A percentile compares a stretch with the other conserved stretches of the same genome.
phyloP scores from a whole-genome alignment of 2,888 invertebrate species.

The Hanleya hanleyi region DNA sequence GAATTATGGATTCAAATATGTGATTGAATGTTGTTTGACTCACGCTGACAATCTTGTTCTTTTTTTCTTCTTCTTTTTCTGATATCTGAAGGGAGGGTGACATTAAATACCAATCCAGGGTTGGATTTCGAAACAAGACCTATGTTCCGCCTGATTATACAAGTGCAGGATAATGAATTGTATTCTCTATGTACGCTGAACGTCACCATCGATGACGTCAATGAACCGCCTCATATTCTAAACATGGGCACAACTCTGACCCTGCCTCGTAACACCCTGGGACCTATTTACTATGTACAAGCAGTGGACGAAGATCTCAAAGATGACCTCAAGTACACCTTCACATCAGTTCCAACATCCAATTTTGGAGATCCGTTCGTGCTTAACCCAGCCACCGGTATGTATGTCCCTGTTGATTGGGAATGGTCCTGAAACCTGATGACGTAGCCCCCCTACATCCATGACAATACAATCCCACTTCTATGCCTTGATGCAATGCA shows the following conservation, averaged over 20 bases:
- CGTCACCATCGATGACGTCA: slow-evolving; percentile 2
- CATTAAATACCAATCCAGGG: neutral
- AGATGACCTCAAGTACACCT: neutral
- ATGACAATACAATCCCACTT: too few species aligned
- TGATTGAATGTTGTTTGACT: too few species aligned
- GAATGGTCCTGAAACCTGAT: too few species aligned
- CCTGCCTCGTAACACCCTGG: neutral
- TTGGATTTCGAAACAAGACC: neutral
- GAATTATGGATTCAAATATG: too few species aligned
- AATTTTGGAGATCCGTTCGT: neutral
- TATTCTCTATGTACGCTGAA: neutral
- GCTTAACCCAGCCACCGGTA: neutral
- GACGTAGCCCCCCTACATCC: too few species aligned
- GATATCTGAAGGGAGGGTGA: neutral
- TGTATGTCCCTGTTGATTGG: too few species aligned
- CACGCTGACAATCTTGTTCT: too few species aligned
- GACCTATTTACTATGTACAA: neutral
- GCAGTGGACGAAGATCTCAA: neutral
- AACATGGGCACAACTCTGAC: neutral
- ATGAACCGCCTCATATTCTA: neutral
- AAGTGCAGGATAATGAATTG: neutral
- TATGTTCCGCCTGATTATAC: neutral
- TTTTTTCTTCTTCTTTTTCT: too few species aligned
- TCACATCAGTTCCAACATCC: neutral
- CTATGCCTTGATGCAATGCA: too few species aligned